Base-by-base conservation (phyloP, 2,113 vertebrate species). In the Hypomesus transpacificus region DNA sequence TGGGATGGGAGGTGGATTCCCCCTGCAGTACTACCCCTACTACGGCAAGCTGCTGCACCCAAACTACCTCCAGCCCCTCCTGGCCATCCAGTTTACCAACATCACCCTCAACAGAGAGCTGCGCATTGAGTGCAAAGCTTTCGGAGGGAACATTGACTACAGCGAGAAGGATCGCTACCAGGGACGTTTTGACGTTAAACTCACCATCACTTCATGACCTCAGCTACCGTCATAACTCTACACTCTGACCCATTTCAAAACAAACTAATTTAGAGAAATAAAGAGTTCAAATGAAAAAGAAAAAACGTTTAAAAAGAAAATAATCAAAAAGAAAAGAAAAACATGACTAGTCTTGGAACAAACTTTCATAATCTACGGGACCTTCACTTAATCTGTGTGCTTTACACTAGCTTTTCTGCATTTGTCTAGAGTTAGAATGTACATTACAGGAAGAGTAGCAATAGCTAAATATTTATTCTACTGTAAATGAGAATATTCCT, bases 401-500 rank as follows among this genome's bases (percentile, higher is more conserved):
- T 98, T 97, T 95, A 95, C 95, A 96, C 95, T 94, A 93, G 95
- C 95, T 98, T 90, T 94, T 95, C 93, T 90, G 96, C 96, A 95
- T 95, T 92, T 93, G 94, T 93, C 76, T 92, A 95, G 94, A 93
- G 91, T 96, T 98, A 97, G 96, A 96, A 96, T 97, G 95, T 98
- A 96, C 95, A 96, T 93, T 91, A 87, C 88, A 88, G 87, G 84
- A 94, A 93, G 93, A 96, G 94, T 98, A 98, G 96, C 95, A 97
- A 96, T 97, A 98, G 96, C 82, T 94, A 59, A 92, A 95, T 98
- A 99, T 99, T 98, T 98, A 98, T 98, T 99, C 96, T 96, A 96
- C 94, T 98, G 96, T 96, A 98, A 94, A 96, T 96, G 94, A 97
- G 88, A 93, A 92, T 94, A 93, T 91, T 95, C 95, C 94, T 95